Conservation (phyloP, 2,113 vertebrate species). For the Cyanoramphus novaezelandiae region DNA sequence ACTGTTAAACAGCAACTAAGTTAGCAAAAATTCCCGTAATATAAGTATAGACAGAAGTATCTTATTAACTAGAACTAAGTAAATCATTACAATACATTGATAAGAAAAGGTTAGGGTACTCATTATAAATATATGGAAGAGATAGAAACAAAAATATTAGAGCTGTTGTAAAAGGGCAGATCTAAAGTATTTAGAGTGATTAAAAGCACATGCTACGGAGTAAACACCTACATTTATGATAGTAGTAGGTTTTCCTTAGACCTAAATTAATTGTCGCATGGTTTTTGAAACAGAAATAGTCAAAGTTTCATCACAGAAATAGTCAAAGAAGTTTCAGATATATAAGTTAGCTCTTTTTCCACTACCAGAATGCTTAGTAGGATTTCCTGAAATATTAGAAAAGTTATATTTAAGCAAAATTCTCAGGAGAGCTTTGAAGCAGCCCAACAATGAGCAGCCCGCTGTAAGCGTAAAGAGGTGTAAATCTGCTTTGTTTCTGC, state of each 20-base stretch:
- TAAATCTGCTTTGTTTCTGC: background rate
- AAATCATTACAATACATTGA: constrained; percentile 25
- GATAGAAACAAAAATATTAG: background rate
- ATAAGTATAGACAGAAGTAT: background rate
- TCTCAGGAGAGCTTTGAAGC: background rate
- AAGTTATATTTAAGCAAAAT: background rate
- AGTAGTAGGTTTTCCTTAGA: background rate
- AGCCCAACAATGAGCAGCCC: background rate
- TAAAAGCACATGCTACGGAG: background rate
- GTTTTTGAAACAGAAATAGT: background rate
- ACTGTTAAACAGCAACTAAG: constrained; percentile 16
- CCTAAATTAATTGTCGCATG: background rate
- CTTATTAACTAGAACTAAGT: constrained; percentile 30
- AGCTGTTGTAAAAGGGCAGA: background rate
- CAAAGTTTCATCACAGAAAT: background rate
- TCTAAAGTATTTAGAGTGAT: background rate
- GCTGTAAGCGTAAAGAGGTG: background rate
- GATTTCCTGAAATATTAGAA: background rate
- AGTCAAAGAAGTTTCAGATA: background rate
- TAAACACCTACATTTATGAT: background rate
- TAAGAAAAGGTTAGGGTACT: background rate
- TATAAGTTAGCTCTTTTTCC: background rate
- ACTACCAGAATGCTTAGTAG: background rate
- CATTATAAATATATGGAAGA: background rate
- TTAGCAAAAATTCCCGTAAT: background rate